These are phyloP conservation scores for Tipula helvola DNA, from an alignment of 2,888 invertebrate genomes.

Conservation along the genomic window DNA sequence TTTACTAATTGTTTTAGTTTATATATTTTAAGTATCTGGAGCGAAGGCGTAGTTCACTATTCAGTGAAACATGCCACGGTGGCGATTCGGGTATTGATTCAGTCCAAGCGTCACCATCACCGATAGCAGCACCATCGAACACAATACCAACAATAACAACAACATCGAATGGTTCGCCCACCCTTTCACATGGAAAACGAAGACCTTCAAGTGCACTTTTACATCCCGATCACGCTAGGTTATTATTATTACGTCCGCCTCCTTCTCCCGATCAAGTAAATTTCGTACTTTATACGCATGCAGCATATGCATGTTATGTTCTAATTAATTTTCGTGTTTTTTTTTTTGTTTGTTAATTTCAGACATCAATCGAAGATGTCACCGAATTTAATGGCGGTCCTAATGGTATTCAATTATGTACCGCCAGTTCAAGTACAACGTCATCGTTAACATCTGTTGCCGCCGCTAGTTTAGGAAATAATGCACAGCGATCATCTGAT, in stretches of 20 bases:
- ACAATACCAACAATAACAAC: constrained; percentile 25
- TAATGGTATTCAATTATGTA: constrained; percentile 29
- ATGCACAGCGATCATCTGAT: constrained; percentile 30
- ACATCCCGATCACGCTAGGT: constrained; percentile 56
- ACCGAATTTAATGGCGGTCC: constrained; percentile 34
- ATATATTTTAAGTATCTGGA: not conserved
- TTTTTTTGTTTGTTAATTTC: not conserved
- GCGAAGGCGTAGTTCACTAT: constrained; percentile 30
- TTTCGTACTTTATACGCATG: constrained; percentile 13
- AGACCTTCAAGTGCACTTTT: constrained; percentile 47
- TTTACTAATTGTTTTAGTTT: not conserved
- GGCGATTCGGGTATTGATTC: constrained; percentile 62
- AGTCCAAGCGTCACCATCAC: constrained; percentile 50
- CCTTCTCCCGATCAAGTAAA: constrained; percentile 30
- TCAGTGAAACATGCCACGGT: constrained; percentile 39
- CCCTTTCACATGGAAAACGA: constrained; percentile 30
- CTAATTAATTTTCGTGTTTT: not conserved
- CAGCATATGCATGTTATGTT: not conserved
- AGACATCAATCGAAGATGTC: constrained; percentile 34
- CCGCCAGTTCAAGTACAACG: constrained; percentile 44
- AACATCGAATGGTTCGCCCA: constrained; percentile 33
- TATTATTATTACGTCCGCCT: constrained; percentile 39
- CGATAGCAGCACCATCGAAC: constrained; percentile 31
- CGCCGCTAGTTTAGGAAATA: constrained; percentile 32
- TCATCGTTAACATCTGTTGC: constrained; percentile 43